A percentile compares a stretch with the other conserved stretches of the same genome.
Evolutionary conservation across 2,113 vertebrate genomes (phyloP).

Genomic region (Gambusia holbrooki): DNA sequence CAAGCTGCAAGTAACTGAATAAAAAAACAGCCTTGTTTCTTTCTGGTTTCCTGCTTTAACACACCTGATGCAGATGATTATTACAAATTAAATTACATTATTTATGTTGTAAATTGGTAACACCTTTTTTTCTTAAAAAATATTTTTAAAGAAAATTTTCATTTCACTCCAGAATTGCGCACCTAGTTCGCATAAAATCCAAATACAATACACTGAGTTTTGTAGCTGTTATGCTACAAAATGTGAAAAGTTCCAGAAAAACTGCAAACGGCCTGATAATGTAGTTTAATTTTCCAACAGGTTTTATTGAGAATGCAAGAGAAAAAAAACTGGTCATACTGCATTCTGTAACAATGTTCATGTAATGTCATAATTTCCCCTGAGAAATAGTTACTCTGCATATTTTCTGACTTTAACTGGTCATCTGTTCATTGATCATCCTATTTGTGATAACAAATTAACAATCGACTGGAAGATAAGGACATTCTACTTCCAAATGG

Average conservation of each 20-base stretch:
- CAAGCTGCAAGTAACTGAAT: no score
- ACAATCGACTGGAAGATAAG: neutral
- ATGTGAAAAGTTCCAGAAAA: neutral
- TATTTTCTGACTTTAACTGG: neutral
- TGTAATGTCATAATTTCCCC: neutral
- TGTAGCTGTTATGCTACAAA: neutral
- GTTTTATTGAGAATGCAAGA: neutral
- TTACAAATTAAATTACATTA: no score
- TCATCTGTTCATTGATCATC: neutral
- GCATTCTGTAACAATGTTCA: neutral
- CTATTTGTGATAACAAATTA: neutral
- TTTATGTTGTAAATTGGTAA: no score
- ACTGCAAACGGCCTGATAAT: neutral
- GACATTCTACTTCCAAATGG: no score
- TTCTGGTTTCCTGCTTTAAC: no score
- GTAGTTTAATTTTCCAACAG: neutral
- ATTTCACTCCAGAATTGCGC: neutral
- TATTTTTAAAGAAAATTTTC: neutral
- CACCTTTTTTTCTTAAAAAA: no score
- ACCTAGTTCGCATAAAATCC: neutral
- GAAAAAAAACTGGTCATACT: neutral
- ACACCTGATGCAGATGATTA: no score
- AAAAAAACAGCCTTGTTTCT: no score
- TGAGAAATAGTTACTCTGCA: neutral
- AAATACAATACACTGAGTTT: neutral